Base-by-base conservation (phyloP, 23 tunicate genomes). In the Botrylloides violaceus region DNA sequence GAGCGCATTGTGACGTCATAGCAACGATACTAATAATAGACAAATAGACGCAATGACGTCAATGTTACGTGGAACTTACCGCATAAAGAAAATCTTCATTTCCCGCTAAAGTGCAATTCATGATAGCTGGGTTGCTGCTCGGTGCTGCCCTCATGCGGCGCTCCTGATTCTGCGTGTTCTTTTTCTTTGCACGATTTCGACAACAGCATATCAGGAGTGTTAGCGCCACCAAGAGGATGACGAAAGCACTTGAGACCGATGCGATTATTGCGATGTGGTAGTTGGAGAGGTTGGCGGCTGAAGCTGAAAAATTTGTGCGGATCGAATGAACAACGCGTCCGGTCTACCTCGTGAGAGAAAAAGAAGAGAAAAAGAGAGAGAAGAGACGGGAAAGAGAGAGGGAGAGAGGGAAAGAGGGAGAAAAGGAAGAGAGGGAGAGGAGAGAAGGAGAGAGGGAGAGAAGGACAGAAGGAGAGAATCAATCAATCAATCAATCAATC, bases 181-280 rank as follows among this genome's bases (percentile, higher is more conserved):
- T 53, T 36, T 62, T 72, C 50, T 55, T 61, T 29, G 57, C 57
- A 5, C 72, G 50, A 34, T 81, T 75, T 28, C 71, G 47, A 0
- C 78, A 25, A 74, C 84, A 85, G 73, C 84, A 79, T 23, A 73
- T 64, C 2, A 75, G 36, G 24, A 85, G 39, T 0, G 77, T 71
- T 37, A 79, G 56, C n/a, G 86, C 80, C 32, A 85, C 61, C 3
- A 61, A 37, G 24, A 85, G 65, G 0, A 85, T 80, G 34, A 85
- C 32, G 29, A 75, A 73, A 1, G 73, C 83, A 58, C 94, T 85
- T 29, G 71, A 37, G 34, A 53, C 65, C 12, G 94, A 64, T 3
- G 76, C 83, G 56, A 85, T 75, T 34, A 85, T 36, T 15, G 94
- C 94, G 21, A 85, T 79, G 60, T 85, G 84, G 26, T 68, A 59